Percentiles rank a stretch among this genome's conserved stretches.
Conservation (phyloP, 2,113 vertebrate species). For the Macheiramphus alcinus region DNA sequence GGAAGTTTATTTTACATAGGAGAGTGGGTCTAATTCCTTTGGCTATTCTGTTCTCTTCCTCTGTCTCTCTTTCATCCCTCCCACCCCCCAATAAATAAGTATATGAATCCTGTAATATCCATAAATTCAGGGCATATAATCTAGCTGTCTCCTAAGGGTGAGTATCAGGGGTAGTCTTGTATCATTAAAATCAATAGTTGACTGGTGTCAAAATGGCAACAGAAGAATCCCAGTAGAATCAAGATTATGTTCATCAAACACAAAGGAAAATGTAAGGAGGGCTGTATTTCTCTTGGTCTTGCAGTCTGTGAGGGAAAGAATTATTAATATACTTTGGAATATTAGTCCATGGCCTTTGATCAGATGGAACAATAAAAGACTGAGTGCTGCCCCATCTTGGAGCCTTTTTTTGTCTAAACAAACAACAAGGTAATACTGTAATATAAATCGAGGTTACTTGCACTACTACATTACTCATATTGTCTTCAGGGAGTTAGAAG, state of each 20-base stretch:
- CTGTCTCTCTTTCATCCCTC: neutral
- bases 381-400: neutral
- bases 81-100: neutral
- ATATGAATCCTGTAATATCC: neutral
- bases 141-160: neutral
- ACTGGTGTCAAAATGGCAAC: neutral
- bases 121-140: neutral
- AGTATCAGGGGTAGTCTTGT: neutral
- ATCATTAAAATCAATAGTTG: neutral
- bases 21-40: neutral
- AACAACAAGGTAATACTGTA: neutral
- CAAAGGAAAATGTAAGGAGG: neutral
- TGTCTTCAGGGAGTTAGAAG: neutral
- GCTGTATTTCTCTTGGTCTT: neutral
- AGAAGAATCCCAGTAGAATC: neutral
- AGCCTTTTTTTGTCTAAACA: neutral
- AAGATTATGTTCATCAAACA: neutral
- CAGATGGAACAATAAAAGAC: neutral
- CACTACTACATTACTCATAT: neutral
- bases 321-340: neutral
- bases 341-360: neutral
- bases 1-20: neutral
- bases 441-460: neutral
- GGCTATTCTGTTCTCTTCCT: neutral
- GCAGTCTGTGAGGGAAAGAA: neutral